A percentile compares a stretch with the other conserved stretches of the same genome.
phyloP scores from a whole-genome alignment of 2,797 vertebrate species.

The Pseudochromis fuscus region DNA sequence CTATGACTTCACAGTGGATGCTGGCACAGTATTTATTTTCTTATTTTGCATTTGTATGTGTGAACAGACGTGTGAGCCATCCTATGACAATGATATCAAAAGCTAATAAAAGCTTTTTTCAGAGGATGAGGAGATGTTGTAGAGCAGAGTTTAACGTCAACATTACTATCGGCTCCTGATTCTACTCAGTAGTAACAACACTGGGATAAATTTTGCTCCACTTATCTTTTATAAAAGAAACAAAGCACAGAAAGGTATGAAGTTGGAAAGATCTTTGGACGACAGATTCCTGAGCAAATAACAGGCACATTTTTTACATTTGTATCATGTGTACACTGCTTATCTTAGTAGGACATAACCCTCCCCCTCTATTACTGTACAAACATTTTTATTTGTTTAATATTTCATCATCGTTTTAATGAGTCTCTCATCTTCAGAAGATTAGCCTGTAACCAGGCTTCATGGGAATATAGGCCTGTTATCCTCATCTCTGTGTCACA shows the following conservation, averaged over 20 bases:
- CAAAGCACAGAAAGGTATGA: background rate
- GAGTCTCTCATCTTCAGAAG: background rate
- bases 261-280: too few species aligned
- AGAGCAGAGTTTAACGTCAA: background rate
- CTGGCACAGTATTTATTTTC: background rate
- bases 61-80: background rate
- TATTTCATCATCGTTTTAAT: conserved; percentile 2
- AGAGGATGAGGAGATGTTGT: background rate
- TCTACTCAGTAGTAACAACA: too few species aligned
- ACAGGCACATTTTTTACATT: too few species aligned
- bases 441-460: background rate
- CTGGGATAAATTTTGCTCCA: too few species aligned
- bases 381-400: background rate
- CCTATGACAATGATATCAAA: background rate
- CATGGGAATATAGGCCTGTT: background rate
- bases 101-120: background rate
- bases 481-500: conserved; percentile 31
- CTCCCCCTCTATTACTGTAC: background rate
- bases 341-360: too few species aligned
- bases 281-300: too few species aligned
- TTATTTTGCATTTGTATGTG: background rate
- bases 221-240: too few species aligned
- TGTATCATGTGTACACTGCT: too few species aligned
- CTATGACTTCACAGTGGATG: too few species aligned
- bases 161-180: background rate